These are phyloP conservation scores for Beris morrisii DNA, from an alignment of 2,888 invertebrate species.

Conservation along the genomic window DNA sequence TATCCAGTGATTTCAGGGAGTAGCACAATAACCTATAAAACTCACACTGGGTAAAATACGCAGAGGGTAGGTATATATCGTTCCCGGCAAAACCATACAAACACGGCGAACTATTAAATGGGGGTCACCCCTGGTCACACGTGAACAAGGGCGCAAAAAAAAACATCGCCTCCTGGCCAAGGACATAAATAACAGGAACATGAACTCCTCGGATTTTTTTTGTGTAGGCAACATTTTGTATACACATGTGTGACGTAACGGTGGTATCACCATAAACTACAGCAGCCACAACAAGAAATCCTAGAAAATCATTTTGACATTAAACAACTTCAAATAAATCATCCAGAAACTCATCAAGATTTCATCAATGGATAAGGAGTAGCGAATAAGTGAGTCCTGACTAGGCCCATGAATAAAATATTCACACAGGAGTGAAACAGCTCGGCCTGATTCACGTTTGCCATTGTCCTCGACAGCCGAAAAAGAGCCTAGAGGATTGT, in stretches of 20 bases:
- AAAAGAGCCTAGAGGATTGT: too few relatives aligned
- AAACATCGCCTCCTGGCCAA: constrained; percentile 14
- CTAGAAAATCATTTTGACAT: too few relatives aligned
- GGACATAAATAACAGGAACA: constrained; percentile 34
- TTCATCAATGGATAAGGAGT: constrained; percentile 40
- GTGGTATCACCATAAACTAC: too few relatives aligned
- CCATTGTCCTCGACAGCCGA: too few relatives aligned
- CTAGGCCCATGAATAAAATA: too few relatives aligned
- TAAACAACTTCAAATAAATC: constrained; percentile 35
- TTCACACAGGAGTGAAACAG: too few relatives aligned
- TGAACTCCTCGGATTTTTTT: constrained; percentile 12
- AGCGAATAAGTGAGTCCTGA: neutral
- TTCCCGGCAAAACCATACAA: neutral
- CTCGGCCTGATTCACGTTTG: too few relatives aligned
- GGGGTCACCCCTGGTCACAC: constrained; percentile 21
- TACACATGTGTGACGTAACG: too few relatives aligned
- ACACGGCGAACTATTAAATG: constrained; percentile 8
- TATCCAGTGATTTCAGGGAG: neutral
- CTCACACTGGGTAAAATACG: neutral
- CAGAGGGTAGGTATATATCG: constrained; percentile 4
- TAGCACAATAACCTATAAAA: neutral
- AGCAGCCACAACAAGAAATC: too few relatives aligned
- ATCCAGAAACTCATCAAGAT: constrained; percentile 41
- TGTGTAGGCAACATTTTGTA: too few relatives aligned
- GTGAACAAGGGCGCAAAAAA: constrained; percentile 4